Conservation (phyloP, 1,140 invertebrate genomes). For the Calliopsis andreniformis region DNA sequence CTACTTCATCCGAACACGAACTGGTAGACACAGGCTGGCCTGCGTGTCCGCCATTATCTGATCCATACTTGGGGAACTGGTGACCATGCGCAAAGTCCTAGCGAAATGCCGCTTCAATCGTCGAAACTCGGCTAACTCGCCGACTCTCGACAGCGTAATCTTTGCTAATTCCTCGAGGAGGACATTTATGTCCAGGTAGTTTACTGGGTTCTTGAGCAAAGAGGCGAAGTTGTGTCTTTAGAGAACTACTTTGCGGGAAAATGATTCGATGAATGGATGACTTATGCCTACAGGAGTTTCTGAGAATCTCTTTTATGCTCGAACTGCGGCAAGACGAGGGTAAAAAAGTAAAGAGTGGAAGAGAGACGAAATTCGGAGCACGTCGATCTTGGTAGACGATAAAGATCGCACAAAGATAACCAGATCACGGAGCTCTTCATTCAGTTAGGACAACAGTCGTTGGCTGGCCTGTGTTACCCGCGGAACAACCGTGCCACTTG, state of each 20-base stretch:
- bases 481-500: slow-evolving; percentile 29
- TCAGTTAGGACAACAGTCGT: slow-evolving; percentile 26
- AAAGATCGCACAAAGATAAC: slow-evolving; percentile 48
- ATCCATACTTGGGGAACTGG: slow-evolving; percentile 44
- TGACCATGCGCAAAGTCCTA: slow-evolving; percentile 40
- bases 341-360: neutral
- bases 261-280: neutral
- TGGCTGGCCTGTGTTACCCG: slow-evolving; percentile 15
- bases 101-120: slow-evolving; percentile 33
- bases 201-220: too few relatives aligned
- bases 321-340: neutral
- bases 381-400: slow-evolving; percentile 33
- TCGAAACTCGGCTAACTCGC: neutral
- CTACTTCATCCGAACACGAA: slow-evolving; percentile 59
- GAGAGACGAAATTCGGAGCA: slow-evolving; percentile 28
- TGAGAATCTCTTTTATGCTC: too few relatives aligned
- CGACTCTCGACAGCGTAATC: neutral
- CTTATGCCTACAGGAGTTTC: too few relatives aligned
- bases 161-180: neutral
- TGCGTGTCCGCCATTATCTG: slow-evolving; percentile 65
- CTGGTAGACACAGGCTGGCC: slow-evolving; percentile 51
- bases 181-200: slow-evolving; percentile 8
- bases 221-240: too few relatives aligned
- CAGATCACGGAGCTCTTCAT: slow-evolving; percentile 48
- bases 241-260: too few relatives aligned